A percentile compares a stretch with the other conserved stretches of the same genome.
Conservation (phyloP, 2,113 vertebrate genomes). For the Mormyrus iriodes region DNA sequence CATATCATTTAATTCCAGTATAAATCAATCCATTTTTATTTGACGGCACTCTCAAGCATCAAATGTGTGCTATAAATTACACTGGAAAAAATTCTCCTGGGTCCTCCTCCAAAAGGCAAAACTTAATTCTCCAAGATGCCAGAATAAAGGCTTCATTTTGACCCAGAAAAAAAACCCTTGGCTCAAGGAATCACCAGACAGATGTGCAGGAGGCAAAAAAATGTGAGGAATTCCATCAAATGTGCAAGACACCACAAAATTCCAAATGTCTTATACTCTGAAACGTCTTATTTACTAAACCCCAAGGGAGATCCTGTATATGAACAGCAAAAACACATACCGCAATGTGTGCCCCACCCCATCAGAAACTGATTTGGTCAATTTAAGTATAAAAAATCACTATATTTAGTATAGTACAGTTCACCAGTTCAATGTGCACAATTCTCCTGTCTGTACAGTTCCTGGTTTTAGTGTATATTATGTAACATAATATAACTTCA, state of each 20-base stretch:
- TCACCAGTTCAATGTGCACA: background rate
- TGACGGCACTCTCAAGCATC: background rate
- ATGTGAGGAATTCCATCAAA: background rate
- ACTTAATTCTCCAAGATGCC: background rate
- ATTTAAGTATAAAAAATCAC: background rate
- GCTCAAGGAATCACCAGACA: background rate
- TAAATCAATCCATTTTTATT: conserved; percentile 3
- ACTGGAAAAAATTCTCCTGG: background rate
- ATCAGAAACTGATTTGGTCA: background rate
- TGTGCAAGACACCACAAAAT: background rate
- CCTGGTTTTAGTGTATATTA: background rate
- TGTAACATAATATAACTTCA: background rate
- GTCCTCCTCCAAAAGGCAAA: background rate
- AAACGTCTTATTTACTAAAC: background rate
- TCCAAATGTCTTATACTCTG: background rate
- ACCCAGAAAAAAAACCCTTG: background rate
- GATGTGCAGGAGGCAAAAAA: background rate
- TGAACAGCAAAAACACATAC: background rate
- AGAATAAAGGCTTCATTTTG: background rate
- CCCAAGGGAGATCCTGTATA: background rate
- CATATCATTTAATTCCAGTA: conserved; percentile 1
- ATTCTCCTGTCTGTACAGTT: background rate
- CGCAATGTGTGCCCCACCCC: background rate
- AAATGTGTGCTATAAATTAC: background rate
- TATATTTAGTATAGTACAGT: background rate